Percentiles rank a stretch among this genome's conserved stretches.
Conservation (phyloP, 2,888 invertebrate species). For the Drosophila nr. perissopoda region DNA sequence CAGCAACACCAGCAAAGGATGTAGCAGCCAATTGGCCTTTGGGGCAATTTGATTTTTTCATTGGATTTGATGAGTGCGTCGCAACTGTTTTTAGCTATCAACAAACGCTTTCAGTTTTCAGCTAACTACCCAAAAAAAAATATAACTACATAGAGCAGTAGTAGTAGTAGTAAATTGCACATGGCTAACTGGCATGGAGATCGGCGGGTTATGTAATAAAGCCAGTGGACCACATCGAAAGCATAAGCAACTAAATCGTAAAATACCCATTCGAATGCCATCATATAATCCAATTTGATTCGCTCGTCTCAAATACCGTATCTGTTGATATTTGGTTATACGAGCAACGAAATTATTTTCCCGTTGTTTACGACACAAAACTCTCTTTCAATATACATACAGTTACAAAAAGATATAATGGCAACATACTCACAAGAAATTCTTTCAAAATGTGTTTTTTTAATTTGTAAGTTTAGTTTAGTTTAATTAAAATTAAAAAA, state of each 20-base stretch:
- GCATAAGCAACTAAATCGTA: constrained; percentile 21
- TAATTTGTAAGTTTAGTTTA: background rate
- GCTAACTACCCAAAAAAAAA: constrained; percentile 47
- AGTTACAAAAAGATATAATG: background rate
- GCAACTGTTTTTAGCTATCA: constrained; percentile 66
- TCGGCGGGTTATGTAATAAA: constrained; percentile 55
- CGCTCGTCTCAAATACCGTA: constrained; percentile 14
- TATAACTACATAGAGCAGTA: background rate
- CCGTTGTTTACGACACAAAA: background rate
- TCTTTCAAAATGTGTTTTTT: background rate
- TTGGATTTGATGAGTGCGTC: constrained; percentile 72
- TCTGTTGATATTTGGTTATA: constrained; percentile 22
- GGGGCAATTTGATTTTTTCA: constrained; percentile 71
- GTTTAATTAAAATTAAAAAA: too few species aligned
- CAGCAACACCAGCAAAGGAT: constrained; percentile 35
- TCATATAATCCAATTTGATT: constrained; percentile 34
- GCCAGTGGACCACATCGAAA: constrained; percentile 54
- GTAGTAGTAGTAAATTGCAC: constrained; percentile 1
- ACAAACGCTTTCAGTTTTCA: constrained; percentile 69
- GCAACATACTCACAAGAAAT: background rate
- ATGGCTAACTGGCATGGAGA: background rate
- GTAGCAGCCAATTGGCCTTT: constrained; percentile 65
- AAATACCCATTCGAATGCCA: constrained; percentile 4
- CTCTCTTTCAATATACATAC: background rate
- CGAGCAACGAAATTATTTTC: constrained; percentile 6